Evolutionary conservation across 1,140 invertebrate genomes (phyloP), one percentile per base, ranked within the genome.

Genomic region (Cepaea nemoralis): DNA sequence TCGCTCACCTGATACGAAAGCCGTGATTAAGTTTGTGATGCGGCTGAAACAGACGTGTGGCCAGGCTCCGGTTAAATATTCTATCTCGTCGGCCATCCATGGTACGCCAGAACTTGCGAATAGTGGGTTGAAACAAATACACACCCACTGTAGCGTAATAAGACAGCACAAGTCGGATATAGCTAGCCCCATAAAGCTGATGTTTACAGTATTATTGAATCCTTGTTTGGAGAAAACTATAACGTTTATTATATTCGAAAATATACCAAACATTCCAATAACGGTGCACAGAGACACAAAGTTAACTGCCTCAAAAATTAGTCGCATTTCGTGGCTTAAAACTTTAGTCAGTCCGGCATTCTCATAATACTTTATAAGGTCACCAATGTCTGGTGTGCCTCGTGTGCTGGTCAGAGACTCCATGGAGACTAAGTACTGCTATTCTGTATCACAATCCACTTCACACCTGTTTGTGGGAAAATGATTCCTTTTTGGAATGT

Each of bases 91-190:
- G 6, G 14, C 6, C 14, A 12, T 12, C 19, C n/a, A 73, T 12
- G 31, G 33, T 12, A 73, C 12, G 10, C 31, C 33, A 12, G 14
- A 16, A 37, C 6, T 10, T 5, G 37, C 37, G 14, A 73, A 16
- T 5, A 37, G 12, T 12, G 70, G 70, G 70, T 37, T 73, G 8
- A 37, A 16, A 40, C 70, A 73, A 8, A 73, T 16, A 12, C 19
- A 27, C 31, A 37, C 37, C 70, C 70, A 73, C n/a, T 24, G 8
- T 37, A 73, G 39, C 31, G 33, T 37, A 33, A 73, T 27, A 35
- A 73, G 31, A 40, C 70, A 73, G 33, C 31, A 24, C 31, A 73
- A 35, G 37, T 73, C 70, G 12, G 70, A 73, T 16, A 73, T 12
- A 40, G 31, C 31, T 24, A 73, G n/a, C 14, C 31, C 70, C 12